Evolutionary conservation across 1,140 invertebrate species (phyloP), one percentile per base, ranked within the genome.

Genomic region (Rhagoletis pomonella): DNA sequence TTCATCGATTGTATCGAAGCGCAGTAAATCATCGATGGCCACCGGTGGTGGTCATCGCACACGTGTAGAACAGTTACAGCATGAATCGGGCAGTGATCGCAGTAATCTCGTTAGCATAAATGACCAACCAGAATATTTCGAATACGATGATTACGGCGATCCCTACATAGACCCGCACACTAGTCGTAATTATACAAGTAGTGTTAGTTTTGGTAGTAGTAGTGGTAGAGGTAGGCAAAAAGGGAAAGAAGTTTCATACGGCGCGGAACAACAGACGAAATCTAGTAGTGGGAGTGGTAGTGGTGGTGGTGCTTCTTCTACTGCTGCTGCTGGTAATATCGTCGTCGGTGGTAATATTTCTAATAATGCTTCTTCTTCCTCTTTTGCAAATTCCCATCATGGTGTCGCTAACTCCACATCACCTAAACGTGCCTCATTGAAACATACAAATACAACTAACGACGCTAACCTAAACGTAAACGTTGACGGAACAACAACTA

Each of bases 311-410:
- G 90, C 90, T 89, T 89, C 89, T 88, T 87, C 90, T 90, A 88
- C 90, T 89, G 89, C 89, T 90, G 90, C 91, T 92, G 90, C 90
- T 91, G 90, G 90, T 90, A 90, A 90, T 92, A 88, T 90, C 90
- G 91, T 91, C 90, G 89, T 89, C 91, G 91, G 90, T 92, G 90
- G 91, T 92, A 93, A 91, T 93, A 92, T 91, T 93, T 91, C 92
- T 93, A 93, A 93, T 91, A 90, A 91, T 93, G 92, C 92, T 93
- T 93, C 91, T 92, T 92, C 91, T 93, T 92, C 91, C 90, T 92
- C 91, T 93, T 92, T 93, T 93, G 90, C 91, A 92, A 93, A 93
- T 91, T 91, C 91, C 91, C 90, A 91, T 90, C 91, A 92, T 91
- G 91, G 90, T 90, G 90, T 90, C 90, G 89, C 89, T 67, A 89